Evolutionary conservation across 2,797 vertebrate species (phyloP).

Genomic region (Tadarida brasiliensis): DNA sequence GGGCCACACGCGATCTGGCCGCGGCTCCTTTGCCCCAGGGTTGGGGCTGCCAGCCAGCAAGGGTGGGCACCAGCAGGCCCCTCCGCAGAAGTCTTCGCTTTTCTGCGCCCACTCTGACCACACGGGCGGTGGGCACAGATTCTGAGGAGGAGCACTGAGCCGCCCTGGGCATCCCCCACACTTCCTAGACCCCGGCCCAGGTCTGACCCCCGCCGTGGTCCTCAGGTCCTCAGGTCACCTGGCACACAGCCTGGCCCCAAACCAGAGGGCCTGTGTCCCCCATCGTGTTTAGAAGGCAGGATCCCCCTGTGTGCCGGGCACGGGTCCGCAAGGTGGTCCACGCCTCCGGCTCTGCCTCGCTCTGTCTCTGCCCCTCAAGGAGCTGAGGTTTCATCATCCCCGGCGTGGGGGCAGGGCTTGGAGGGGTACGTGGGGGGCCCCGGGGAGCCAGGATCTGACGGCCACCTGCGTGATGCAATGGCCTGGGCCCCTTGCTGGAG

Average conservation of each 20-base stretch:
- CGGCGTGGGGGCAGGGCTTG: not conserved
- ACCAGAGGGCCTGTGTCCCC: not conserved
- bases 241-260: too few species aligned
- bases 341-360: rapidly evolving
- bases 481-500: not conserved
- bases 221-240: not conserved
- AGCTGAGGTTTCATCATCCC: slow-evolving; percentile 53
- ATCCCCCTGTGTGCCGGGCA: not conserved
- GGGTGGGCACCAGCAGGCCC: not conserved
- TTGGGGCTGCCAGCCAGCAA: not conserved
- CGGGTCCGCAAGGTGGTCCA: not conserved
- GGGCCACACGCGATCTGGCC: rapidly evolving
- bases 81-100: not conserved
- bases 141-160: not conserved
- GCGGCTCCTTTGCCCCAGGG: rapidly evolving
- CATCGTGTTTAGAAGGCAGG: not conserved
- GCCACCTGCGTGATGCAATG: not conserved
- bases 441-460: not conserved
- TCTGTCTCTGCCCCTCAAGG: rapidly evolving
- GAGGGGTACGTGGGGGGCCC: not conserved
- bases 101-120: not conserved
- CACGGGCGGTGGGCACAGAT: rapidly evolving
- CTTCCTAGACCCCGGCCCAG: not conserved
- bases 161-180: not conserved
- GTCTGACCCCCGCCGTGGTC: not conserved